Evolutionary conservation across 2,113 vertebrate genomes (phyloP).

Genomic region (Daphoenositta chrysoptera): DNA sequence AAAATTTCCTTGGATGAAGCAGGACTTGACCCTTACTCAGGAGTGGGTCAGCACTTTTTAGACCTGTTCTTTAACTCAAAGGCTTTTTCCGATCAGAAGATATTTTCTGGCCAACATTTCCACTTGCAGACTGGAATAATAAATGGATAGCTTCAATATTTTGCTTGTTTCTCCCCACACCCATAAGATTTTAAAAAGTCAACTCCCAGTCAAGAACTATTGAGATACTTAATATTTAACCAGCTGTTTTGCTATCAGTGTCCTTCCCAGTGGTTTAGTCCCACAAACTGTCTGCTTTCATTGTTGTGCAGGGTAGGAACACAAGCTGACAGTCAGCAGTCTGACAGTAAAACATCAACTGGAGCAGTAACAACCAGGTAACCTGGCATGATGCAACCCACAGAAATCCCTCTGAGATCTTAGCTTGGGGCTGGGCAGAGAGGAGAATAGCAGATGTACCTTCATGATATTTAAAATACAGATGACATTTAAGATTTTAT

Average conservation of each 20-base stretch:
- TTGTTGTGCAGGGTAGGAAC: not conserved
- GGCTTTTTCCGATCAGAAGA: not conserved
- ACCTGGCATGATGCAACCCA: not conserved
- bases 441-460: not conserved
- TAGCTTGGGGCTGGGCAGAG: not conserved
- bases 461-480: not conserved
- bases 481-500: not conserved
- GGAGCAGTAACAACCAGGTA: not conserved
- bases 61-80: not conserved
- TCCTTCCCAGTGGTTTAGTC: not conserved
- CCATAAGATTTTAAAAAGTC: not conserved
- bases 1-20: not conserved
- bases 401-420: not conserved
- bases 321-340: not conserved
- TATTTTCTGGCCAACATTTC: not conserved
- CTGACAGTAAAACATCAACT: not conserved
- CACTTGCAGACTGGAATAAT: not conserved
- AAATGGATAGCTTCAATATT: not conserved
- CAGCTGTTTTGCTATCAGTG: not conserved
- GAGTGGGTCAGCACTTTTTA: not conserved
- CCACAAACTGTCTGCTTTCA: not conserved
- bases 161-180: not conserved
- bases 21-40: not conserved
- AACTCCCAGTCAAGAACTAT: not conserved
- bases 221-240: not conserved